Base-by-base conservation (phyloP, 53 echinoderm and acorn worm species). In the Zoroaster sp. region DNA sequence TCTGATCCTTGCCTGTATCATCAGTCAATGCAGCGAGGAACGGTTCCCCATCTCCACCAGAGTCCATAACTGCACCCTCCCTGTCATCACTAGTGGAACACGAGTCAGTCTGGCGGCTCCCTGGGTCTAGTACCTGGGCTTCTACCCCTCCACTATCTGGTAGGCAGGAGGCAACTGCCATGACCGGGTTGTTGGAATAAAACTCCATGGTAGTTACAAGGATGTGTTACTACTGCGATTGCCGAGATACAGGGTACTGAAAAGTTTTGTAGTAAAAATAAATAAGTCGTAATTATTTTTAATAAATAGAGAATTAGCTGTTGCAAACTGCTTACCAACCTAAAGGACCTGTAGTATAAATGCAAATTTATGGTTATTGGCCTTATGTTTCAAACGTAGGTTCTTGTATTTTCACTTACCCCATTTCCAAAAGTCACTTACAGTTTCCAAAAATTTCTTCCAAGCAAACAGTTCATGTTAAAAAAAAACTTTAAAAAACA, bases 131-230 rank as follows among this genome's bases (percentile, higher is more conserved):
- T 82, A 82, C 82, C 70, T 85, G 83, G 44, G 68, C 44, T 69
- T 83, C 83, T 31, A 83, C 85, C 3, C 85, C 85, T 85, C 67
- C 46, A 12, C 85, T 49, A 35, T 85, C 85, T 66, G 85, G 85
- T 32, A 85, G 47, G 49, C 85, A 85, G 20, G 85, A 85, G 34
- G 85, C 85, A 4, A 85, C 85, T 6, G 85, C 72, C 85, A 85
- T 69, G 71, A 85, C 85, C 5, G 85, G 85, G 18, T 85, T 85
- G 71, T 70, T 85, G 37, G 85, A 85, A 49, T 85, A 85, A 44
- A 85, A 85, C 70, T 85, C 85, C 85, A 85, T 85, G 6, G 30
- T 17, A 11, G 7, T 18, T 34, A 37, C 35, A 28, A n/a, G 14
- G 37, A 37, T 15, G 37, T 17, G 14, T 5, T 31, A n/a, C 15